phyloP scores from a whole-genome alignment of 2,888 invertebrate genomes.

The Microctonus hyperodae region DNA sequence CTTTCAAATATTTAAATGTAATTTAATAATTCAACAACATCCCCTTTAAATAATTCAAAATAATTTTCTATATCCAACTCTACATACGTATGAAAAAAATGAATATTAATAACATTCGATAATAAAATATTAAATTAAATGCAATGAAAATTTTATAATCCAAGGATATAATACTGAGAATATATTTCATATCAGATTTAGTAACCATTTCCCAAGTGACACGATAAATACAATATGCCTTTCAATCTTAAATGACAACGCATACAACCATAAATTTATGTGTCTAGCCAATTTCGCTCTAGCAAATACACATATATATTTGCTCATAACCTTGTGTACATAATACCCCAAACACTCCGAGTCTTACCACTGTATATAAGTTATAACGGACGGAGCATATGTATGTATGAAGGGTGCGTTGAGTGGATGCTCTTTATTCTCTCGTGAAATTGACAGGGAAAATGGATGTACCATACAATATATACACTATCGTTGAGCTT shows the following conservation, averaged over 20 bases:
- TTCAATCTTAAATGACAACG: background rate
- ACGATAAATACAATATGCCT: background rate
- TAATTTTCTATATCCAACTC: no score
- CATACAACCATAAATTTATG: background rate
- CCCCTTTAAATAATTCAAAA: no score
- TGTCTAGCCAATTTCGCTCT: constrained; percentile 25
- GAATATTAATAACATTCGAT: background rate
- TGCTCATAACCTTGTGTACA: background rate
- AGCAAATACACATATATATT: no score
- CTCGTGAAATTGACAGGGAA: constrained; percentile 39
- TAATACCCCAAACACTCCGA: background rate
- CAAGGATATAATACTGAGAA: background rate
- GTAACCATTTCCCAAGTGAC: background rate
- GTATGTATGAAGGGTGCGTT: background rate
- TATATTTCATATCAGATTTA: background rate
- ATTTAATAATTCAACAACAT: no score
- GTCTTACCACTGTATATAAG: background rate
- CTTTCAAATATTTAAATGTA: no score
- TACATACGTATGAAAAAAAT: no score
- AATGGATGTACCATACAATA: constrained; percentile 35
- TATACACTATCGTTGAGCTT: background rate
- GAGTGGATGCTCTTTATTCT: constrained; percentile 35
- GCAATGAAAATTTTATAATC: background rate
- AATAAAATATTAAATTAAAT: background rate
- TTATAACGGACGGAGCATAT: constrained; percentile 5